Base-by-base conservation (phyloP, 2,797 vertebrate species). In the Aplochiton taeniatus region DNA sequence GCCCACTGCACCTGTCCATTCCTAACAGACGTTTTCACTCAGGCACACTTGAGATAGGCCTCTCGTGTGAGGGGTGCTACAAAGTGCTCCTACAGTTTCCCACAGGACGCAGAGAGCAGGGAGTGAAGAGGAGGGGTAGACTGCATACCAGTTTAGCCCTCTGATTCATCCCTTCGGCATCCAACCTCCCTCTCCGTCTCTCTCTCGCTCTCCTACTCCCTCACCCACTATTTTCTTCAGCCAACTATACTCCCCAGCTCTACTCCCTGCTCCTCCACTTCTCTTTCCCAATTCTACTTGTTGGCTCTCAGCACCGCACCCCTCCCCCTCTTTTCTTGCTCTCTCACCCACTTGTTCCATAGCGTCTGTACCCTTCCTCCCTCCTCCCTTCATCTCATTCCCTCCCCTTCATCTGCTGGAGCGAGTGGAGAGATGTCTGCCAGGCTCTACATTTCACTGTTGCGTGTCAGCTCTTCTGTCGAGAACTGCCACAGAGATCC, bases 121-220 rank as follows among this genome's bases (percentile, higher is more conserved):
- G 61, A 47, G 31, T 31, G 44, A 68, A 74, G 64, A 57, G 31
- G 3, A 51, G 20, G 53, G 53, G 69, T 1, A 16, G 66, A 46
- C 47, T 68, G 75, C 68, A 73, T 45, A 62, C 78, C 61, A 78
- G 85, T 16, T 87, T 88, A 78, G 83, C 12, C 4, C 19, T 63
- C 62, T 91, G 89, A 91, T 79, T 90, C 87, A 92, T 68, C 58
- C 60, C n/a, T 1, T 48, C 80, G 87, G 90, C 74, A 90, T 90
- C 45, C 70, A 1, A 20, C 17, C 12, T 10, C 13, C 45, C 55
- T 12, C 7, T 17, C 18, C n/a, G 43, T 14, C 12, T 20, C 18
- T 19, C 13, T 31, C 46, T 9, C 56, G 4, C 31, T 14, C 60
- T 19, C 20, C 18, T 31, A 4, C 18, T 56, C 46, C 8, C 13